These are phyloP conservation scores for Netelia melanura DNA, from an alignment of 2,888 invertebrate species.

Conservation along the genomic window DNA sequence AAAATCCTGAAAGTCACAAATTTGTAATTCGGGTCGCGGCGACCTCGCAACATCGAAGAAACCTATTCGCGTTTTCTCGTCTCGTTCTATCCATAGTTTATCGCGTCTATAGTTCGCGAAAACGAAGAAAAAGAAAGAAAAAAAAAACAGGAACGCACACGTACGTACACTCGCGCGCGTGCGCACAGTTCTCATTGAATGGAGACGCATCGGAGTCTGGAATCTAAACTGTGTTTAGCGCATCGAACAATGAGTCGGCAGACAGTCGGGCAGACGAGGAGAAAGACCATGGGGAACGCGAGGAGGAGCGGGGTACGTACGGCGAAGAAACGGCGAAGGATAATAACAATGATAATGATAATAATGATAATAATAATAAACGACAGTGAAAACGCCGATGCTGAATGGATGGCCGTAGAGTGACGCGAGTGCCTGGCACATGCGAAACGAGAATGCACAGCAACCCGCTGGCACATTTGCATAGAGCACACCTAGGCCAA, in stretches of 20 bases:
- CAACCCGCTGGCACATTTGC: constrained; percentile 23
- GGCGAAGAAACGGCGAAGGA: constrained; percentile 43
- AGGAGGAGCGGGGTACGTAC: constrained; percentile 51
- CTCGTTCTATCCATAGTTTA: neutral
- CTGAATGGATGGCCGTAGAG: constrained; percentile 44
- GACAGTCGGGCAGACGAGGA: constrained; percentile 44
- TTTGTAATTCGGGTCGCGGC: too few species aligned
- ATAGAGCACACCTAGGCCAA: constrained; percentile 10
- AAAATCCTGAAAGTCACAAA: too few species aligned
- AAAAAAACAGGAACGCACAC: neutral
- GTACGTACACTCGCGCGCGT: too few species aligned
- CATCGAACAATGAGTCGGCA: constrained; percentile 44
- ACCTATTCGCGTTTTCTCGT: neutral
- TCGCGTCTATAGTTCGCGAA: constrained; percentile 3
- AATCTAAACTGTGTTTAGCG: constrained; percentile 36
- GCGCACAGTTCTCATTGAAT: constrained; percentile 26
- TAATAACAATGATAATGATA: constrained; percentile 1
- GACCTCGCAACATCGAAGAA: too few species aligned
- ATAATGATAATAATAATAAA: constrained; percentile 37
- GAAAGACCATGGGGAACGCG: constrained; percentile 16
- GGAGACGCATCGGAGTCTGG: constrained; percentile 23
- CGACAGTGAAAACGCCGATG: constrained; percentile 53
- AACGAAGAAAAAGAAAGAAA: neutral
- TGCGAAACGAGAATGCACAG: constrained; percentile 18
- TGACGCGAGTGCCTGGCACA: constrained; percentile 24